Conservation (phyloP, 2,113 vertebrate genomes). For the Eulacestoma nigropectus region DNA sequence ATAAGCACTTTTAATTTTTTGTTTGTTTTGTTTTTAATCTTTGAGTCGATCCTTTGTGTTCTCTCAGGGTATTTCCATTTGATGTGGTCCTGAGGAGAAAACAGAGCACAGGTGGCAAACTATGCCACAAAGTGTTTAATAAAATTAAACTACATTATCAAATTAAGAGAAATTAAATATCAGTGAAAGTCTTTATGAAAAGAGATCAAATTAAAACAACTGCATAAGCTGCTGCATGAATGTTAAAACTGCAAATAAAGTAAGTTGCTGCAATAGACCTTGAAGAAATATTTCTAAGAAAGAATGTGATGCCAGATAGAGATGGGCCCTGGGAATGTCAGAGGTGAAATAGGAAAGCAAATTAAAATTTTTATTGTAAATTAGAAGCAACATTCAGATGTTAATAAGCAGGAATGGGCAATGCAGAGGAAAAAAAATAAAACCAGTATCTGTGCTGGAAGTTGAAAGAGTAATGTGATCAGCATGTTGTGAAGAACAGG, state of each 20-base stretch:
- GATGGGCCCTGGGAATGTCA: neutral
- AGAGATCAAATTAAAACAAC: neutral
- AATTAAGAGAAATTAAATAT: neutral
- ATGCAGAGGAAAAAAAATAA: neutral
- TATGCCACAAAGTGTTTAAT: neutral
- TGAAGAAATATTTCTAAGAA: neutral
- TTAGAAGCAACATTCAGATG: neutral
- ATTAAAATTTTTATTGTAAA: neutral
- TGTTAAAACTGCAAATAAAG: neutral
- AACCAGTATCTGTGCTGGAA: neutral
- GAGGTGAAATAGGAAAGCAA: neutral
- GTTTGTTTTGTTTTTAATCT: neutral
- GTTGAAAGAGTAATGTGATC: neutral
- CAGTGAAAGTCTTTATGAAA: neutral
- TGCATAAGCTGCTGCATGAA: neutral
- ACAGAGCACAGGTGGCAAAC: neutral
- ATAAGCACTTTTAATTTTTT: neutral
- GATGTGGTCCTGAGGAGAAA: neutral
- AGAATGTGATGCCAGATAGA: neutral
- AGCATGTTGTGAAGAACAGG: neutral
- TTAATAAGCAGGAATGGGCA: neutral
- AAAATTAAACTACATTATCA: neutral
- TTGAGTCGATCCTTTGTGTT: neutral
- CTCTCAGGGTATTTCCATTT: neutral
- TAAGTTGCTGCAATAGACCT: neutral